Base-by-base conservation (phyloP, 2,113 vertebrate genomes). In the Gymnorhina tibicen region DNA sequence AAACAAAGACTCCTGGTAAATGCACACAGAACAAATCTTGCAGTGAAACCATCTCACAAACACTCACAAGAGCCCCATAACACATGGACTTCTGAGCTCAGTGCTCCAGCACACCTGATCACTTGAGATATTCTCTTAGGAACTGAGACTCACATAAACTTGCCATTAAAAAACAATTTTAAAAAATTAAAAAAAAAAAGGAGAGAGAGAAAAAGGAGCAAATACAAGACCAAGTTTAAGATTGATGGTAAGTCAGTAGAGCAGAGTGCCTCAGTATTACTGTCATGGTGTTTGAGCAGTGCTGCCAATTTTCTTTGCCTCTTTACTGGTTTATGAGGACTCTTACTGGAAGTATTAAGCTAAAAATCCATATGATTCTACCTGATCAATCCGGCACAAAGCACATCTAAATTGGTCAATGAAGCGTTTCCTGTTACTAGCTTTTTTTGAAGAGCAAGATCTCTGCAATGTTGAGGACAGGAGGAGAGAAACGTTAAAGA, bases 11-110 rank as follows among this genome's bases (percentile, higher is more conserved):
- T 84, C 52, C 28, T 4, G 12, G 28, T 21, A 81, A 56, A 41
- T 35, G 10, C 0, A 1, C 18, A 18, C 16, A 64, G 35, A 55
- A 74, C 0, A 0, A 28, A 56, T 53, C 32, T 58, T 78, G 35
- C 32, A 39, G 37, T 13, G 22, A 77, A 91, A 77, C 1, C 5
- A 33, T 56, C n/a, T 37, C 16, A 44, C 30, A 9, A 74, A 18
- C 1, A 0, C 8, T 37, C 16, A 78, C 15, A 55, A 39, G 84
- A 60, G 35, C 19, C 10, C 33, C 3, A 11, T 32, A 44, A 83
- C 72, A 62, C 27, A 55, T 1, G 7, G 24, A 3, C 4, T 60
- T 76, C 3, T 33, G 32, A 87, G 44, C 11, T 80, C 46, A 56
- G 20, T 18, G 49, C 16, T 69, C 14, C 19, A 69, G 30, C 21